Percentiles rank a stretch among this genome's conserved stretches.
Evolutionary conservation across 2,797 vertebrate species (phyloP).

Genomic region (Aselliscus stoliczkanus): DNA sequence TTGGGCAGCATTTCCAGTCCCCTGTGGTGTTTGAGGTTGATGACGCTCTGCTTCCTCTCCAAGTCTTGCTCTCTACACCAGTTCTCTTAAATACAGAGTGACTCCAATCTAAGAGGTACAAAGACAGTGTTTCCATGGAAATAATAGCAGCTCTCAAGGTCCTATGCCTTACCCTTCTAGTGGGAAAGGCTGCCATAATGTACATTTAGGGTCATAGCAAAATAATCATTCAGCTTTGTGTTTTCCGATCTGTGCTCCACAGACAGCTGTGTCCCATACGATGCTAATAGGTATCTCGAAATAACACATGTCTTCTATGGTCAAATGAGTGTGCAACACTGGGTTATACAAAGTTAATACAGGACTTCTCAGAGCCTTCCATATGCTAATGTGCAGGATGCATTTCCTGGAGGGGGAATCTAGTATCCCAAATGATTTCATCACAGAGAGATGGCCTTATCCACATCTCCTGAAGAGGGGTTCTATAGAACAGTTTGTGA

Average conservation of each 20-base stretch:
- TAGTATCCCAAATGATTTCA: not conserved
- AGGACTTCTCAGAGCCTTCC: slow-evolving; percentile 3
- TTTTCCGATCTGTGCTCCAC: not conserved
- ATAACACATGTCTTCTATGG: not conserved
- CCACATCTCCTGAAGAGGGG: not conserved
- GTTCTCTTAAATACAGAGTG: not conserved
- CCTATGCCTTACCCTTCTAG: not conserved
- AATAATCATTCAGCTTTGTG: not conserved
- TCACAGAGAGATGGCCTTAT: not conserved
- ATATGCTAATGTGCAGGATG: not conserved
- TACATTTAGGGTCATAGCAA: not conserved
- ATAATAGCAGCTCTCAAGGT: not conserved
- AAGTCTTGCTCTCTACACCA: not conserved
- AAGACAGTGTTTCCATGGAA: not conserved
- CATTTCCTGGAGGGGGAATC: not conserved
- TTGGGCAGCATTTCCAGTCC: not conserved
- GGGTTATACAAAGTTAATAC: not conserved
- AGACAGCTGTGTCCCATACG: not conserved
- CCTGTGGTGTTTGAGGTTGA: not conserved
- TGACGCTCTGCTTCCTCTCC: not conserved
- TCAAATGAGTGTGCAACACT: not conserved
- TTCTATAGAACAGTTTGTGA: not conserved
- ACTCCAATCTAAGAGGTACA: not conserved
- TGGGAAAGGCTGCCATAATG: not conserved
- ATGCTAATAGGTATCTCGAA: not conserved